phyloP scores from a whole-genome alignment of 2,888 invertebrate species.

The Pseudococcus viburni region DNA sequence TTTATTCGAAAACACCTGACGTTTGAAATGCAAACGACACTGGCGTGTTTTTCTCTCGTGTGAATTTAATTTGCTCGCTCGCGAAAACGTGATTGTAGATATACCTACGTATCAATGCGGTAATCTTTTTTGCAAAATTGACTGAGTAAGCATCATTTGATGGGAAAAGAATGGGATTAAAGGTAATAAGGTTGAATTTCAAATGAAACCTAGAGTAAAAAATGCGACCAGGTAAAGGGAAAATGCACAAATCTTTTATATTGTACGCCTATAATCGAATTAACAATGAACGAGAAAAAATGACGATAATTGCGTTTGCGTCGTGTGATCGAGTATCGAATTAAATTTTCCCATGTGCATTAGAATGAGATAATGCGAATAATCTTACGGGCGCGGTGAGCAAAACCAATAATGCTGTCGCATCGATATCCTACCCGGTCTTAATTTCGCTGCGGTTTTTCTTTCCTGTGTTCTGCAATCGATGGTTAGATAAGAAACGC shows the following conservation, averaged over 20 bases:
- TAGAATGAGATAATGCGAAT: neutral
- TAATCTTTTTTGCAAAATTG: neutral
- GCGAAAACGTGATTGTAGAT: neutral
- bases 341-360: slow-evolving; percentile 26
- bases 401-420: neutral
- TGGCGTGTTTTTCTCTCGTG: neutral
- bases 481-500: neutral
- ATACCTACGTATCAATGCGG: neutral
- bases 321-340: slow-evolving; percentile 9
- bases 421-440: neutral
- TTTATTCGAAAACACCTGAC: neutral
- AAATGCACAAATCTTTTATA: neutral
- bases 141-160: neutral
- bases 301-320: neutral
- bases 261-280: neutral
- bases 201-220: neutral
- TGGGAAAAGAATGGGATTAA: neutral
- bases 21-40: neutral
- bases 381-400: neutral
- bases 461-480: neutral
- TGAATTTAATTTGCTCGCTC: slow-evolving; percentile 1
- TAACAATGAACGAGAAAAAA: neutral
- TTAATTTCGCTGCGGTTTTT: neutral
- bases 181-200: neutral
- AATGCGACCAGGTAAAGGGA: neutral